phyloP scores from a whole-genome alignment of 2,113 vertebrate genomes.

The Eubucco bourcierii region DNA sequence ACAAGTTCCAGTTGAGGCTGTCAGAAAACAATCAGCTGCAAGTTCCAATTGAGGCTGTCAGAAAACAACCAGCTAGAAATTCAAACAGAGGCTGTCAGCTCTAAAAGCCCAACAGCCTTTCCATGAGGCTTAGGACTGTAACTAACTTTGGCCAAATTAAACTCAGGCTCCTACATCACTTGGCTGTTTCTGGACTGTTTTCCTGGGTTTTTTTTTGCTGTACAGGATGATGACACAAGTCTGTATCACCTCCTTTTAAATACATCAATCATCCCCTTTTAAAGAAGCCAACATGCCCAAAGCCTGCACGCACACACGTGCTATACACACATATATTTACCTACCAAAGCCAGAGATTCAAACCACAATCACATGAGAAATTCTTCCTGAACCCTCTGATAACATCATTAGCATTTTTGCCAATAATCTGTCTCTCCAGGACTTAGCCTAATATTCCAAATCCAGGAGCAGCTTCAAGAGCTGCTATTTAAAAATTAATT shows the following conservation, averaged over 20 bases:
- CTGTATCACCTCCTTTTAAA: background rate
- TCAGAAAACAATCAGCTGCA: no score
- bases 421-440: constrained; percentile 14
- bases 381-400: constrained; percentile 12
- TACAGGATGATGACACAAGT: background rate
- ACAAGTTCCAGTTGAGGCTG: no score
- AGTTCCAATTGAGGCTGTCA: no score
- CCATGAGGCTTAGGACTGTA: background rate
- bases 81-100: background rate
- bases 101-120: background rate
- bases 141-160: background rate
- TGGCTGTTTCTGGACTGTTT: background rate
- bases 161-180: background rate
- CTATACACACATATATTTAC: background rate
- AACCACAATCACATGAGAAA: background rate
- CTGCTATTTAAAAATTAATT: constrained; percentile 53
- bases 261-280: background rate
- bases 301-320: background rate
- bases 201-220: background rate
- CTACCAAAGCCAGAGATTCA: background rate
- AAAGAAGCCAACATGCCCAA: background rate
- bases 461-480: constrained; percentile 42
- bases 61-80: no score
- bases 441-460: constrained; percentile 51
- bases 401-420: constrained; percentile 39